Conservation (phyloP, 2,797 vertebrate genomes). For the Sebastes baramenuke region DNA sequence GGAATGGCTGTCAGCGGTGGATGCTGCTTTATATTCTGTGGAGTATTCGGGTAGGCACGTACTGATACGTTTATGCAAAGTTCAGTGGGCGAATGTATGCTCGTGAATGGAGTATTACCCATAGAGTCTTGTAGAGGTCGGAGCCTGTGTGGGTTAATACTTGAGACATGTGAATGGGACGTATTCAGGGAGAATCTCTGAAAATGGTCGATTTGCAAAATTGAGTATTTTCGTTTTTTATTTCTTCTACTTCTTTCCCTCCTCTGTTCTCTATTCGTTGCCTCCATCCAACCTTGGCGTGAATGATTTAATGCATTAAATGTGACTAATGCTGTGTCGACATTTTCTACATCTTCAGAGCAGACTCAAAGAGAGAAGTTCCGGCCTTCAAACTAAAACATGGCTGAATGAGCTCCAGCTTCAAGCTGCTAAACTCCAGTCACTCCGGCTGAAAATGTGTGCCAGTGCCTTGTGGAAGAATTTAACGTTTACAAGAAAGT, state of each 20-base stretch:
- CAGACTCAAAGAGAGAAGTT: conserved; percentile 4
- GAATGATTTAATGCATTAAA: conserved; percentile 1
- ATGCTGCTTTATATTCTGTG: too few species aligned
- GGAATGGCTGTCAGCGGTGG: too few species aligned
- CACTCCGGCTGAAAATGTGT: too few species aligned
- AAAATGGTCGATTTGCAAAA: background rate
- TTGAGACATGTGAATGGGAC: too few species aligned
- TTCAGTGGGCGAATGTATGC: background rate
- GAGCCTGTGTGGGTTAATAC: too few species aligned
- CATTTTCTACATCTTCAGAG: background rate
- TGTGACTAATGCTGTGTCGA: conserved; percentile 3
- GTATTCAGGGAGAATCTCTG: too few species aligned
- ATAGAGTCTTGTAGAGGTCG: background rate
- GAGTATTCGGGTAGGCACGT: too few species aligned
- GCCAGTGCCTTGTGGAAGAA: background rate
- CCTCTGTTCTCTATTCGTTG: conserved; percentile 17
- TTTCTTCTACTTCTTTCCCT: background rate
- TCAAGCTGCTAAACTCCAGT: background rate
- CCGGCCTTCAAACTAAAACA: background rate
- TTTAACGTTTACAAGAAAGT: background rate
- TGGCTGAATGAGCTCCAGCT: background rate
- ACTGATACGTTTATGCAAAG: too few species aligned
- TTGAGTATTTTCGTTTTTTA: background rate
- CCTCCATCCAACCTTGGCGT: conserved; percentile 9
- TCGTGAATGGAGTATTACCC: too few species aligned